Percentiles rank a stretch among this genome's conserved stretches.
Conservation (phyloP, 2,888 invertebrate species). For the Drosophila meridionalis region DNA sequence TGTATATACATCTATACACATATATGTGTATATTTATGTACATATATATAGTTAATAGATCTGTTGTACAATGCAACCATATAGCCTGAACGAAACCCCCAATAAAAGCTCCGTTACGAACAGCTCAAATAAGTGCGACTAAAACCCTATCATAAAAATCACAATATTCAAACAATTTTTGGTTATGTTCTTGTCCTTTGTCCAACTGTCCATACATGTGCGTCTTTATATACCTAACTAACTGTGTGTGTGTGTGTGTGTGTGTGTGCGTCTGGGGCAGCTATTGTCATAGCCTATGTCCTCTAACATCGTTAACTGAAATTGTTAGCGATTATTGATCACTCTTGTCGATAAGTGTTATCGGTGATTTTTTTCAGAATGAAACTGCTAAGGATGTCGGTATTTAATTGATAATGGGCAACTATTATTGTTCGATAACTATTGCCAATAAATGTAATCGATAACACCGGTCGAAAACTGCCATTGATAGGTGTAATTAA, state of each 20-base stretch:
- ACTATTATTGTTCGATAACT: background rate
- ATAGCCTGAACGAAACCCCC: slow-evolving; percentile 33
- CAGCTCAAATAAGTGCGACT: slow-evolving; percentile 18
- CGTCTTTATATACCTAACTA: slow-evolving; percentile 7
- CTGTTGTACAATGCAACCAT: slow-evolving; percentile 45
- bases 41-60: slow-evolving; percentile 44
- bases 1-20: slow-evolving; percentile 5
- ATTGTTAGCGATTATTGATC: background rate
- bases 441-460: background rate
- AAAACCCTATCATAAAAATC: slow-evolving; percentile 8
- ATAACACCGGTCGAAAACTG: background rate
- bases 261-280: slow-evolving; percentile 4
- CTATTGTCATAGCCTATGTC: background rate
- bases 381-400: background rate
- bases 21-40: slow-evolving; percentile 14
- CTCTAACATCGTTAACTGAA: background rate
- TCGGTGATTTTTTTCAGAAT: background rate
- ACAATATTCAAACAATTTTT: slow-evolving; percentile 18
- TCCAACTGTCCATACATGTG: slow-evolving; percentile 29
- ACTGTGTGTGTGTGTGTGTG: background rate
- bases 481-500: background rate
- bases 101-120: slow-evolving; percentile 11
- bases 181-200: slow-evolving; percentile 44
- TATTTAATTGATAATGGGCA: background rate
- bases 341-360: background rate